A percentile compares a stretch with the other conserved stretches of the same genome.
phyloP scores from a whole-genome alignment of 2,888 invertebrate species.

The Eupsilia transversa region DNA sequence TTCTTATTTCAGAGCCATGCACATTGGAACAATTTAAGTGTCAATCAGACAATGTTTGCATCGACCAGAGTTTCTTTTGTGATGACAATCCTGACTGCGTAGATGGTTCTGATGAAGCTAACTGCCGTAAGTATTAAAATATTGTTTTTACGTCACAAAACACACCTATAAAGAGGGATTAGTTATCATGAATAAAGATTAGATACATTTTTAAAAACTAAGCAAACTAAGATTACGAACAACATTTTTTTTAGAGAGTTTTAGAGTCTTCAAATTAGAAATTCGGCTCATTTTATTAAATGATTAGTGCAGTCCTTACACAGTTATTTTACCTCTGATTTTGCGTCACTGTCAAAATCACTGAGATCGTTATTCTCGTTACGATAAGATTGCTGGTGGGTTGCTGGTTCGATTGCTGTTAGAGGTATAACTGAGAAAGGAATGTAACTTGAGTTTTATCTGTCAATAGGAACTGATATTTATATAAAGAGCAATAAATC shows the following conservation, averaged over 20 bases:
- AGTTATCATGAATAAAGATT: background rate
- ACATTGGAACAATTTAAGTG: conserved; percentile 72
- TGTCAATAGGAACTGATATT: background rate
- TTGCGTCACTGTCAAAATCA: background rate
- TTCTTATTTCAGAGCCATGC: conserved; percentile 42
- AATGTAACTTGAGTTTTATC: background rate
- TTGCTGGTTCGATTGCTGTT: background rate
- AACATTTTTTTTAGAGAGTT: background rate
- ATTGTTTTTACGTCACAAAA: background rate
- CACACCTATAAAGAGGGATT: background rate
- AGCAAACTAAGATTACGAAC: background rate
- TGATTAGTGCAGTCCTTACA: background rate
- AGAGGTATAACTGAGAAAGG: background rate
- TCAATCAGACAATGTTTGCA: conserved; percentile 90
- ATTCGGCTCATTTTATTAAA: background rate
- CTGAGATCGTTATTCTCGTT: background rate
- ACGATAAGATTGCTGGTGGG: background rate
- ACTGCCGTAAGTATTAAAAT: conserved; percentile 85
- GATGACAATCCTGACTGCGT: conserved; percentile 91
- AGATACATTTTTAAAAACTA: background rate
- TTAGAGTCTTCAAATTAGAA: background rate
- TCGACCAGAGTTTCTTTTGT: conserved; percentile 91
- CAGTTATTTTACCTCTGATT: no score
- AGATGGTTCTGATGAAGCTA: conserved; percentile 92
- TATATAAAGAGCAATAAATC: background rate